These are phyloP conservation scores for Calidris pugnax DNA, from an alignment of 2,113 vertebrate genomes.

Conservation along the genomic window DNA sequence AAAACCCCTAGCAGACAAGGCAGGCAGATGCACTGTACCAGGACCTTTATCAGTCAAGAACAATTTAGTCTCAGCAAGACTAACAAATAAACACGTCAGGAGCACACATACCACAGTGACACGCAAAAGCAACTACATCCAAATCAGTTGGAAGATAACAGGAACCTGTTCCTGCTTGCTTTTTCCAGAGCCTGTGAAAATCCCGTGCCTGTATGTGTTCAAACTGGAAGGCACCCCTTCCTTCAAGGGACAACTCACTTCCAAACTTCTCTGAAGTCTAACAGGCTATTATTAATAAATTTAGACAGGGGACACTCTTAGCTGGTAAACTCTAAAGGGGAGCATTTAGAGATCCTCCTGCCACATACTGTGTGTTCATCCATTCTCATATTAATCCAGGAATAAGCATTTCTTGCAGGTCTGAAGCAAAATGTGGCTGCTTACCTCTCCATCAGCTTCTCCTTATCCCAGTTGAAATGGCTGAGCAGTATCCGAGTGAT, in stretches of 20 bases:
- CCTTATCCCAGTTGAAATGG: conserved; percentile 99
- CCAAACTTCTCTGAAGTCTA: not conserved
- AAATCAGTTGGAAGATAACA: not conserved
- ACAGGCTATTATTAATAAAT: not conserved
- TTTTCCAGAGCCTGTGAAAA: not conserved
- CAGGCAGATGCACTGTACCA: not conserved
- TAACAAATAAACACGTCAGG: not conserved
- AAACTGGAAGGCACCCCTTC: not conserved
- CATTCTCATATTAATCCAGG: not conserved
- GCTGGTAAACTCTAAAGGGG: not conserved
- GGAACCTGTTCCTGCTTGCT: conserved; percentile 5
- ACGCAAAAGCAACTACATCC: not conserved
- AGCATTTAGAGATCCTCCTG: not conserved
- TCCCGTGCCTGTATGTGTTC: not conserved
- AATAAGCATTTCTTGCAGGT: not conserved
- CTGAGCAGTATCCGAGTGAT: conserved; percentile 99
- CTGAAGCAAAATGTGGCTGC: not conserved
- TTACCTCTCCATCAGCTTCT: conserved; percentile 99
- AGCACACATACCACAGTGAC: not conserved
- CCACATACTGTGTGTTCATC: not conserved
- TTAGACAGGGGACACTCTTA: not conserved
- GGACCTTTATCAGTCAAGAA: not conserved
- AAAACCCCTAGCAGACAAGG: not conserved
- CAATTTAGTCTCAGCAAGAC: not conserved
- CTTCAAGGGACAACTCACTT: not conserved